Evolutionary conservation across 1,140 invertebrate genomes (phyloP).

Genomic region (Macrocentrus cingulum): DNA sequence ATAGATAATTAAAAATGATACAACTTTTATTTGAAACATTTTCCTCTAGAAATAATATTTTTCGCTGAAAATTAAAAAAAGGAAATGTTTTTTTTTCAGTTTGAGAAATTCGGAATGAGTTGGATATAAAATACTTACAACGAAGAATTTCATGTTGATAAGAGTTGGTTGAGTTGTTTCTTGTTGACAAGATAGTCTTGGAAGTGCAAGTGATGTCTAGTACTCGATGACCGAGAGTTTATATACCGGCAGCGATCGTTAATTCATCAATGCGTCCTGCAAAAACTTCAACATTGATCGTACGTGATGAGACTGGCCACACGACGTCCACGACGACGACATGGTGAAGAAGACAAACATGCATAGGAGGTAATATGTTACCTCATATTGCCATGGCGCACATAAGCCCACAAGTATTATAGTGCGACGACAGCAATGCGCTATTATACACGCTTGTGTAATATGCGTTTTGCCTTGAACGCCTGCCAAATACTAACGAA

Average conservation of each 20-base stretch:
- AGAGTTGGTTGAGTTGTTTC: constrained; percentile 26
- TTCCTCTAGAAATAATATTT: too few relatives aligned
- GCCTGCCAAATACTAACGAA: constrained; percentile 39
- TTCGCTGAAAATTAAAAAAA: too few relatives aligned
- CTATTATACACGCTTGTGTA: not conserved
- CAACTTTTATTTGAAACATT: too few relatives aligned
- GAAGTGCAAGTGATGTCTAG: constrained; percentile 44
- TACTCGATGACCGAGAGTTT: constrained; percentile 30
- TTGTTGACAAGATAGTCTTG: constrained; percentile 23
- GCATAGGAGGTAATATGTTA: not conserved
- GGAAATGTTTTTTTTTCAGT: too few relatives aligned
- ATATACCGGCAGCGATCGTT: constrained; percentile 34
- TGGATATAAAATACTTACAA: constrained; percentile 37
- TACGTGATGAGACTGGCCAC: constrained; percentile 26
- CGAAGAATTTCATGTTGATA: constrained; percentile 47
- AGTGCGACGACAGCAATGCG: constrained; percentile 7
- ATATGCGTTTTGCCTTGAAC: constrained; percentile 39
- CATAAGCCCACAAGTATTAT: constrained; percentile 30
- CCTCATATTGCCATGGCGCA: constrained; percentile 5
- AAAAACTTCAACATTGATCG: constrained; percentile 16
- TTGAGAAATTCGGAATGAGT: too few relatives aligned
- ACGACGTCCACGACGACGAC: constrained; percentile 1
- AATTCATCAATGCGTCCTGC: not conserved
- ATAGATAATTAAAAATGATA: too few relatives aligned
- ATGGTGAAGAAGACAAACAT: not conserved